Conservation (phyloP, 2,797 vertebrate species). For the Cyclura pinguis region DNA sequence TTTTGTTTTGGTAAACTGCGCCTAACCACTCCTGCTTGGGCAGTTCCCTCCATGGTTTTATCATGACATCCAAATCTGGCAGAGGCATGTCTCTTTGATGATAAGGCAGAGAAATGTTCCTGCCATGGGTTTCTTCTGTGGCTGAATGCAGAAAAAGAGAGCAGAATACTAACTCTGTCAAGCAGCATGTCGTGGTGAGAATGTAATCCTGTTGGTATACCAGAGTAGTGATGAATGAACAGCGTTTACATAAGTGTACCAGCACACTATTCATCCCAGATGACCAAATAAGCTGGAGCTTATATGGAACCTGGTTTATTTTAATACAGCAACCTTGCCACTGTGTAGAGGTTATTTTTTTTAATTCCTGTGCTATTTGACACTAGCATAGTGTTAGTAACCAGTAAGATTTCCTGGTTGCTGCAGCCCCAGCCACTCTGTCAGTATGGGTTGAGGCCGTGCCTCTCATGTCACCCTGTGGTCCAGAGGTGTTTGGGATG, state of each 20-base stretch:
- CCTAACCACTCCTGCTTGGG: background rate
- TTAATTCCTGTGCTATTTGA: background rate
- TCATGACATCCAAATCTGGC: no score
- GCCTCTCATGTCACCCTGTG: background rate
- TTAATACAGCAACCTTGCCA: background rate
- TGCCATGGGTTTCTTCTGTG: background rate
- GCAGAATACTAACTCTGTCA: background rate
- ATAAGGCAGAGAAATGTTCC: background rate
- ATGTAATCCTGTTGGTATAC: no score
- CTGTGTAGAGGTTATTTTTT: background rate
- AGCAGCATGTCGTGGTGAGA: background rate
- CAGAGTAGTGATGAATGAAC: no score
- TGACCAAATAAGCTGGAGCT: no score
- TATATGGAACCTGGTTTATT: background rate
- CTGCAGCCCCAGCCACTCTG: no score
- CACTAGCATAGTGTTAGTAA: background rate
- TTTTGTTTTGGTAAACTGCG: background rate
- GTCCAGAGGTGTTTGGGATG: background rate
- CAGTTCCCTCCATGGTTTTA: no score
- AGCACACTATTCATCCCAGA: no score
- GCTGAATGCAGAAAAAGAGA: background rate
- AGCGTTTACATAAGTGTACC: no score
- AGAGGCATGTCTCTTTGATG: background rate
- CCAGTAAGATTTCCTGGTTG: background rate
- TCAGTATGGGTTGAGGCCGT: background rate